These are phyloP conservation scores for Drosophila kambysellisi DNA, from an alignment of 2,888 invertebrate species.

Conservation along the genomic window DNA sequence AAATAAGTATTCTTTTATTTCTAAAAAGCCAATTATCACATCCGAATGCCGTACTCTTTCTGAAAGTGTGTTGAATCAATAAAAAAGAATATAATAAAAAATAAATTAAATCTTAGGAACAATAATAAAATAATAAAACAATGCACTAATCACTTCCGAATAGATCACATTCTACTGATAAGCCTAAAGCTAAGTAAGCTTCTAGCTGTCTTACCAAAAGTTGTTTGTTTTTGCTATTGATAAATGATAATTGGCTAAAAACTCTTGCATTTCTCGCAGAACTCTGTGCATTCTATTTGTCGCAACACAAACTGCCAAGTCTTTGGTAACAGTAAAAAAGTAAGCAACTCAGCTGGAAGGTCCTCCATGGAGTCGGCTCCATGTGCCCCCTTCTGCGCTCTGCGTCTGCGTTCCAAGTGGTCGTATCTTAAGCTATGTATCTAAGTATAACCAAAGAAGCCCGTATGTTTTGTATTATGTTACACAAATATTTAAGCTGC, in stretches of 20 bases:
- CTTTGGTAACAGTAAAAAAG: conserved; percentile 28
- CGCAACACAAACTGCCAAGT: background rate
- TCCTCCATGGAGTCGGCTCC: background rate
- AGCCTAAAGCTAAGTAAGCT: too few relatives aligned
- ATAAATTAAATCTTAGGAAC: background rate
- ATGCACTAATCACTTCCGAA: background rate
- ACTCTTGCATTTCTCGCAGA: background rate
- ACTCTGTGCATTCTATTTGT: background rate
- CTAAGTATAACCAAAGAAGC: conserved; percentile 80
- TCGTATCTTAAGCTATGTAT: conserved; percentile 73
- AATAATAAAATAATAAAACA: background rate
- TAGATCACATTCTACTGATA: background rate
- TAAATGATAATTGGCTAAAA: background rate
- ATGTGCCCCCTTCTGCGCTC: background rate
- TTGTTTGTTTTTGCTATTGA: background rate
- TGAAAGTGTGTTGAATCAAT: background rate
- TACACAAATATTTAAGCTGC: conserved; percentile 79
- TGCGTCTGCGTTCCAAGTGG: conserved; percentile 17
- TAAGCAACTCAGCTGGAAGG: conserved; percentile 1
- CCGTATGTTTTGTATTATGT: conserved; percentile 81
- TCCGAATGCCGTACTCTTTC: background rate
- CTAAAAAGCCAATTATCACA: too few relatives aligned
- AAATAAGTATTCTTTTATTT: background rate
- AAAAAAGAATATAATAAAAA: background rate
- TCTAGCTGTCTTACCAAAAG: background rate